Conservation (phyloP, 2,797 vertebrate genomes). For the Lagodon rhomboides region DNA sequence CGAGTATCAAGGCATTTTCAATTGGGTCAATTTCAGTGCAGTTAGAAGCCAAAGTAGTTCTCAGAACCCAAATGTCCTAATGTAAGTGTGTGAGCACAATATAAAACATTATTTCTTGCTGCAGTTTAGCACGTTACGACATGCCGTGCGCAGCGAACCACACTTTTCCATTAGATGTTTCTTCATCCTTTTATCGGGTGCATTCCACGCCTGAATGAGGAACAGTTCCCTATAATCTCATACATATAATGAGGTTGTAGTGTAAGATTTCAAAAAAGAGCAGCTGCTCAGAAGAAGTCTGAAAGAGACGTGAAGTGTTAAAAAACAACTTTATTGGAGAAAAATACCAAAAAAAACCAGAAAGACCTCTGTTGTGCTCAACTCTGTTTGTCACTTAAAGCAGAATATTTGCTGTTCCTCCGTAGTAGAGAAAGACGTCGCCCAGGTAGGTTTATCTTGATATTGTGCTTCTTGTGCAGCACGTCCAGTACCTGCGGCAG, state of each 20-base stretch:
- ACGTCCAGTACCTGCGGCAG: constrained; percentile 83
- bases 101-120: not conserved
- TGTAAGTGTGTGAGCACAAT: not conserved
- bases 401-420: constrained; percentile 18
- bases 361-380: not conserved
- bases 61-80: not conserved
- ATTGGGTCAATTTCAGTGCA: not conserved
- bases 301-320: not conserved
- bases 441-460: constrained; percentile 83
- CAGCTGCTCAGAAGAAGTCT: not conserved
- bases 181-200: constrained; percentile 2
- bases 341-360: not conserved
- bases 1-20: not conserved
- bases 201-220: not conserved
- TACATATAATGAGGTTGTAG: not conserved
- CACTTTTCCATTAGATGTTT: constrained; percentile 7
- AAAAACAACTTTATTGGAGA: constrained; percentile 2
- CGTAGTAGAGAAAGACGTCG: not conserved
- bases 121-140: not conserved
- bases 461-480: constrained; percentile 83
- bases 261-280: not conserved
- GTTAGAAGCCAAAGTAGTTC: not conserved
- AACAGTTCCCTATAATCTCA: not conserved
- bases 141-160: no score
- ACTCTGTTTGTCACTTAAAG: not conserved